Evolutionary conservation across 2,888 invertebrate genomes (phyloP), one percentile per base, ranked within the genome.

Genomic region (Tipula lateralis): DNA sequence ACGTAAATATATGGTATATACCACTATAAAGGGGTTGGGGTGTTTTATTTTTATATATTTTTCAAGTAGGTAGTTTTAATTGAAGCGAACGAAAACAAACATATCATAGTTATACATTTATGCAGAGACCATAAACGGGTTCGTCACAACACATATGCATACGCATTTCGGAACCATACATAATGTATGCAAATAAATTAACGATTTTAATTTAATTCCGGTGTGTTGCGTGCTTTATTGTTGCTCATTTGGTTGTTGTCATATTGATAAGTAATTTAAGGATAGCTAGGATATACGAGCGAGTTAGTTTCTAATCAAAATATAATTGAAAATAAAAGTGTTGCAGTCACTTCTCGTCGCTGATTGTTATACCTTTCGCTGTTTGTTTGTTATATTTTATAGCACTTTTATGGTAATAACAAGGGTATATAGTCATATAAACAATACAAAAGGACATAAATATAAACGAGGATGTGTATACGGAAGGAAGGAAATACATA

Each of bases 61-160:
- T 66, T 66, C 66, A 66, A 66, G 66, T 66, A 66, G 66, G 66
- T 66, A 66, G 19, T 24, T 66, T 66, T 66, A 66, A 66, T 66
- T 66, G 66, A 66, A 66, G 66, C 7, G 50, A 50, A 50, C 50
- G 50, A 50, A 2, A 44, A 44, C 44, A 44, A 44, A 44, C 44
- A 9, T 66, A 66, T n/a, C n/a, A n/a, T n/a, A n/a, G n/a, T n/a
- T n/a, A n/a, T n/a, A n/a, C n/a, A n/a, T n/a, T n/a, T n/a, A n/a
- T n/a, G n/a, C n/a, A n/a, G n/a, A n/a, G n/a, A n/a, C n/a, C 66
- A 24, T 24, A 66, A 66, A 66, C 66, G 66, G 66, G 66, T 66
- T 66, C 66, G 1, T 66, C 66, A 24, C 66, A 66, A 66, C 66
- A 66, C 24, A 24, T 19, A 50, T 16, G 19, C 12, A 19, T 2